Conservation (phyloP, 2,888 invertebrate genomes). For the Acronicta aceris region DNA sequence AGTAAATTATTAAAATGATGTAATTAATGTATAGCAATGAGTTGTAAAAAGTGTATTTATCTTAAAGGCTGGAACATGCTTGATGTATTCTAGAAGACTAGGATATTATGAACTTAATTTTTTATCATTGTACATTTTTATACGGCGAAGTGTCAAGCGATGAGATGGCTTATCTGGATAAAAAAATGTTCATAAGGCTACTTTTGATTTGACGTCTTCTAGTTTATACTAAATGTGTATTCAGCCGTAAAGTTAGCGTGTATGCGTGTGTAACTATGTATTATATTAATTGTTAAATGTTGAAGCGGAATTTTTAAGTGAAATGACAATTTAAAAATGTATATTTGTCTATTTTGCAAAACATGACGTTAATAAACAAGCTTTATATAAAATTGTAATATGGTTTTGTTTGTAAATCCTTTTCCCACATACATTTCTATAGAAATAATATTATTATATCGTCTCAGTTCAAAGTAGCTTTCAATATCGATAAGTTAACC, state of each 20-base stretch:
- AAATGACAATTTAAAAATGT: conserved; percentile 83
- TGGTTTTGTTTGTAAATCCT: conserved; percentile 14
- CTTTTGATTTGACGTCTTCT: conserved; percentile 30
- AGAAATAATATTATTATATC: conserved; percentile 7
- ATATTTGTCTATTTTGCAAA: conserved; percentile 89
- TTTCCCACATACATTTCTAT: background rate
- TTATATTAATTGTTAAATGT: conserved; percentile 85
- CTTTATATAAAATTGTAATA: conserved; percentile 77
- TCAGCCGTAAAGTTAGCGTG: conserved; percentile 58
- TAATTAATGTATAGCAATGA: conserved; percentile 55
- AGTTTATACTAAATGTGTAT: conserved; percentile 52
- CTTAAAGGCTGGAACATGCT: conserved; percentile 43
- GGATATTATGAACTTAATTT: conserved; percentile 19
- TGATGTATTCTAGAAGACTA: conserved; percentile 37
- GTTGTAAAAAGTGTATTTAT: conserved; percentile 60
- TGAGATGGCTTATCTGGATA: conserved; percentile 38
- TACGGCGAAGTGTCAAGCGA: conserved; percentile 21
- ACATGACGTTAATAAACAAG: conserved; percentile 89
- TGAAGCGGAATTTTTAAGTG: conserved; percentile 85
- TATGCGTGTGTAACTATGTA: conserved; percentile 80
- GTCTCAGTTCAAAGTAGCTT: conserved; percentile 18
- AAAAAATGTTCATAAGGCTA: conserved; percentile 16
- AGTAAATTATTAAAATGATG: conserved; percentile 46
- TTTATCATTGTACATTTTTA: conserved; percentile 32
- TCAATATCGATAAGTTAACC: conserved; percentile 30